phyloP scores from a whole-genome alignment of 2,113 vertebrate species.

The Procavia capensis region DNA sequence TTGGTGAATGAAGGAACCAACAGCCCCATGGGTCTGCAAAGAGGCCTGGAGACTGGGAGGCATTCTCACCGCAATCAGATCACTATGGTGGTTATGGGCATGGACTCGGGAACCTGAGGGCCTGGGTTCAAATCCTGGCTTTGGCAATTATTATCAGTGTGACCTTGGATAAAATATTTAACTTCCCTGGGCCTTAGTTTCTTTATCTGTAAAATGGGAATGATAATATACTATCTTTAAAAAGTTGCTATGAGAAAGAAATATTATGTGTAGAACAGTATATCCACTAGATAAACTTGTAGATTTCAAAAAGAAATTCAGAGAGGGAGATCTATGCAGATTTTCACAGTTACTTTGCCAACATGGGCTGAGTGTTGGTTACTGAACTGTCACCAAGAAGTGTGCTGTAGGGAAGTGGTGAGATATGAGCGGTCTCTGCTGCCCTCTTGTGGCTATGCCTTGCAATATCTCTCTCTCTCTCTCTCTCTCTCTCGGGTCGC shows the following conservation, averaged over 20 bases:
- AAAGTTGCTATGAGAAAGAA: not conserved
- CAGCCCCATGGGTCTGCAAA: too few relatives aligned
- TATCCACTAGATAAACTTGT: not conserved
- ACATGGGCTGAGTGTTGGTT: not conserved
- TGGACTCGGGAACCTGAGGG: not conserved
- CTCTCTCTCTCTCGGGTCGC: too few relatives aligned
- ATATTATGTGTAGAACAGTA: accelerated
- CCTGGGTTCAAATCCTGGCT: not conserved
- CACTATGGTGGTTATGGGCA: accelerated
- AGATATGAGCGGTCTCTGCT: slow-evolving; percentile 3
- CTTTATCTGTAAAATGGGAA: not conserved
- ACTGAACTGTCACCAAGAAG: not conserved
- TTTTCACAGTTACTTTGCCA: not conserved
- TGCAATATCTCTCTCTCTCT: too few relatives aligned
- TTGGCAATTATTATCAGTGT: not conserved
- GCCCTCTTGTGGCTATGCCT: slow-evolving; percentile 36
- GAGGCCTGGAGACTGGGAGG: not conserved
- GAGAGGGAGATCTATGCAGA: not conserved
- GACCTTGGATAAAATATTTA: not conserved
- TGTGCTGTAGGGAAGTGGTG: accelerated
- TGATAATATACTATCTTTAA: accelerated
- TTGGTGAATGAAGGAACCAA: not conserved
- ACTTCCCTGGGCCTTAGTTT: not conserved
- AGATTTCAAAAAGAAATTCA: not conserved
- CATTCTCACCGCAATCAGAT: not conserved